A percentile compares a stretch with the other conserved stretches of the same genome.
Evolutionary conservation across 2,797 vertebrate genomes (phyloP).

Genomic region (Myotis pilosus): DNA sequence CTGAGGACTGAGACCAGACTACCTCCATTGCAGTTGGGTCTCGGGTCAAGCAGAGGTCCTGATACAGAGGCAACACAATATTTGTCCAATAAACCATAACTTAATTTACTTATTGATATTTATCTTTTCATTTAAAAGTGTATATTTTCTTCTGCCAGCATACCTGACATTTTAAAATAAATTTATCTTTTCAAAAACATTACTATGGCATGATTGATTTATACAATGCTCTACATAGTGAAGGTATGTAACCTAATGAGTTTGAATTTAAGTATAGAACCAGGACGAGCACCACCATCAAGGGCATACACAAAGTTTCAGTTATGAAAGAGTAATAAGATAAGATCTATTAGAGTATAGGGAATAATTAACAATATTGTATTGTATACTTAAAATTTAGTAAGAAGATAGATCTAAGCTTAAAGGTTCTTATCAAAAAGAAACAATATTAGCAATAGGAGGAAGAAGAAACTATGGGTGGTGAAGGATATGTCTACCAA

Average conservation of each 20-base stretch:
- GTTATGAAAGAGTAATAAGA: not conserved
- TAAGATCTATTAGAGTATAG: not conserved
- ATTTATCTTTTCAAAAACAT: slow-evolving; percentile 55
- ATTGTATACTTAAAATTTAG: not conserved
- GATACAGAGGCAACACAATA: not conserved
- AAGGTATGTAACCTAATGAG: not conserved
- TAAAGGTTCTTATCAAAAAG: not conserved
- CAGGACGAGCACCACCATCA: not conserved
- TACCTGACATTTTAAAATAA: slow-evolving; percentile 72
- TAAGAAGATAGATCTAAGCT: not conserved
- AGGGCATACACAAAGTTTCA: not conserved
- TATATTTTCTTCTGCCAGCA: slow-evolving; percentile 66
- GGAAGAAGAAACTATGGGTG: not conserved
- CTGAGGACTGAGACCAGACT: not conserved
- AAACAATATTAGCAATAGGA: not conserved
- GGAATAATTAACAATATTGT: not conserved
- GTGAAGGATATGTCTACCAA: not conserved
- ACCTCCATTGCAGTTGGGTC: not conserved
- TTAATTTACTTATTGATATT: not conserved
- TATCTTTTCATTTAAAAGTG: slow-evolving; percentile 36
- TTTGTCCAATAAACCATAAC: not conserved
- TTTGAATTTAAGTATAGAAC: not conserved
- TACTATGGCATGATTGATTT: not conserved
- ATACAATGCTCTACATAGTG: not conserved
- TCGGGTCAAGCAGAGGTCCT: not conserved